A percentile compares a stretch with the other conserved stretches of the same genome.
Conservation (phyloP, 2,888 invertebrate genomes). For the Synanthedon formicaeformis region DNA sequence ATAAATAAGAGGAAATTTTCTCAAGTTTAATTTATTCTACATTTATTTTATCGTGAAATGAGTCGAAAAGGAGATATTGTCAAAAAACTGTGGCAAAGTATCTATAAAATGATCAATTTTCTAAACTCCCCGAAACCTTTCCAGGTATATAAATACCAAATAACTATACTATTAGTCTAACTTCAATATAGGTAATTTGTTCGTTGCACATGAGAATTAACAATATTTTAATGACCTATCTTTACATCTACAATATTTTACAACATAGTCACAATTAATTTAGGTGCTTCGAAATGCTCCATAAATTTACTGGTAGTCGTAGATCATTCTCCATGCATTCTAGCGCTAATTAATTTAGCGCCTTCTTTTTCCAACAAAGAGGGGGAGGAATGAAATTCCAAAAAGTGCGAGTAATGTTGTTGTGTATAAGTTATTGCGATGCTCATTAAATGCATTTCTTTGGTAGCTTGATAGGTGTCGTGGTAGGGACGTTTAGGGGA, state of each 20-base stretch:
- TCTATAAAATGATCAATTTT: too few species aligned
- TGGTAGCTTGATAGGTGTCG: constrained; percentile 29
- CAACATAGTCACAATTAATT: constrained; percentile 17
- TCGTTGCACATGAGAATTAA: background rate
- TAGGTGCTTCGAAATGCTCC: constrained; percentile 7
- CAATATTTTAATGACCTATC: background rate
- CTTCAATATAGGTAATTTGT: too few species aligned
- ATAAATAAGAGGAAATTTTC: too few species aligned
- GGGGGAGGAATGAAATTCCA: constrained; percentile 56
- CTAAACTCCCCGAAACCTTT: too few species aligned
- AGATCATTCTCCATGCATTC: constrained; percentile 46
- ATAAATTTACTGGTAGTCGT: constrained; percentile 37
- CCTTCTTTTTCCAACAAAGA: constrained; percentile 47
- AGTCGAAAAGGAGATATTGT: too few species aligned
- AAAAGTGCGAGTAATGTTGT: constrained; percentile 54
- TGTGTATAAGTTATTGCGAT: constrained; percentile 52
- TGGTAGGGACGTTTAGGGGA: constrained; percentile 1
- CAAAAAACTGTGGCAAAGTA: too few species aligned
- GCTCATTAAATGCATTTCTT: constrained; percentile 54
- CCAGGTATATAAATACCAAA: too few species aligned
- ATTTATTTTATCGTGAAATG: too few species aligned
- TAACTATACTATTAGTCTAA: too few species aligned
- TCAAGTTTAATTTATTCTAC: too few species aligned
- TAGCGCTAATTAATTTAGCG: constrained; percentile 57
- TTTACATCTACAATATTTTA: constrained; percentile 8